phyloP scores from a whole-genome alignment of 2,888 invertebrate genomes.

The Microchrysa polita region DNA sequence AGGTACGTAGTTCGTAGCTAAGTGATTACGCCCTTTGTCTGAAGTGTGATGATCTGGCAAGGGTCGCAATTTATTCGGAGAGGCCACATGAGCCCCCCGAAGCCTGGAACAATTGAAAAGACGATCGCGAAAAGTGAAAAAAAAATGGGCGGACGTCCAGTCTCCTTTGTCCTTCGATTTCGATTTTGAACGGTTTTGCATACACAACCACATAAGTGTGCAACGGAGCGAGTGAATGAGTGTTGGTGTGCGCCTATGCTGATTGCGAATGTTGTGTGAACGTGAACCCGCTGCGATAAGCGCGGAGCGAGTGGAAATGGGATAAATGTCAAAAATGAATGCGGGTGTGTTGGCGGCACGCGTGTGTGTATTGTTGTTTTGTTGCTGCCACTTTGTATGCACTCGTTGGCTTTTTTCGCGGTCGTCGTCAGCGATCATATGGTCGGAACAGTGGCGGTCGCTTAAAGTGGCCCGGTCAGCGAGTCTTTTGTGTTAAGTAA shows the following conservation, averaged over 20 bases:
- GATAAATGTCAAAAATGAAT: constrained; percentile 21
- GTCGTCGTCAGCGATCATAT: constrained; percentile 29
- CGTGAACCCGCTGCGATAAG: not conserved
- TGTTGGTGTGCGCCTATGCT: not conserved
- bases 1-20: constrained; percentile 50
- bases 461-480: constrained; percentile 7
- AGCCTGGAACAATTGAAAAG: not conserved
- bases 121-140: constrained; percentile 20
- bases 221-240: not conserved
- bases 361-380: constrained; percentile 32
- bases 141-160: constrained; percentile 50
- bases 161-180: constrained; percentile 51
- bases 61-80: no score
- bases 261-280: not conserved
- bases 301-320: not conserved
- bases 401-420: constrained; percentile 7
- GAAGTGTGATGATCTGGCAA: no score
- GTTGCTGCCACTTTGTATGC: not conserved
- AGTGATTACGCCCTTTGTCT: not conserved
- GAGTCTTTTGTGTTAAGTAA: constrained; percentile 26
- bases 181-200: constrained; percentile 38
- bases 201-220: constrained; percentile 35
- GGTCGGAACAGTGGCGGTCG: constrained; percentile 22
- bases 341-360: not conserved
- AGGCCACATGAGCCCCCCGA: no score